Conservation (phyloP, 2,888 invertebrate genomes). For the Abrostola tripartita region DNA sequence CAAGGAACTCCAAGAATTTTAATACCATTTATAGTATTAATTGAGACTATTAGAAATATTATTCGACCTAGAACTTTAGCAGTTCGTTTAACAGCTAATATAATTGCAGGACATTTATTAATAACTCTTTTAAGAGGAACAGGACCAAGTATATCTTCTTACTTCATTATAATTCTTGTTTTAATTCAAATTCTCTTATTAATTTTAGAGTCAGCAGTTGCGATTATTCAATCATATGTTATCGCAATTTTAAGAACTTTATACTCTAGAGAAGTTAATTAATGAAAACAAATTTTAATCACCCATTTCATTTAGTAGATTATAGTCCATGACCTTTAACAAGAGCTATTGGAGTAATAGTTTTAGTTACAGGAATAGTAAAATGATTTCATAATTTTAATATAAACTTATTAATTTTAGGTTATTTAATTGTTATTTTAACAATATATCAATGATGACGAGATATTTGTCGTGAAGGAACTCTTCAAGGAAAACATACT, state of each 20-base stretch:
- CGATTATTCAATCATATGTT: slow-evolving; percentile 91
- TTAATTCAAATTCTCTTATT: slow-evolving; percentile 85
- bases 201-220: slow-evolving; percentile 89
- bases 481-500: slow-evolving; percentile 90
- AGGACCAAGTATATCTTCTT: slow-evolving; percentile 62
- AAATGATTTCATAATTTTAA: slow-evolving; percentile 90
- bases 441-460: slow-evolving; percentile 91
- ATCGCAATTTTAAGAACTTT: slow-evolving; percentile 90
- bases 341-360: slow-evolving; percentile 88
- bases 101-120: slow-evolving; percentile 92
- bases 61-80: slow-evolving; percentile 91
- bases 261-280: slow-evolving; percentile 91
- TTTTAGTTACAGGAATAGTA: slow-evolving; percentile 86
- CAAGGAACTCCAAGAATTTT: slow-evolving; percentile 90
- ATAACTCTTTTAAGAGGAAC: slow-evolving; percentile 88
- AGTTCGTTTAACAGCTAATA: slow-evolving; percentile 92
- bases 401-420: slow-evolving; percentile 85
- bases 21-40: slow-evolving; percentile 92
- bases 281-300: slow-evolving; percentile 88
- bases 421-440: slow-evolving; percentile 80
- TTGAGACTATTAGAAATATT: slow-evolving; percentile 92
- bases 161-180: slow-evolving; percentile 75
- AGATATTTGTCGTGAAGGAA: slow-evolving; percentile 90
- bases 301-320: slow-evolving; percentile 90
- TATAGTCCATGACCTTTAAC: slow-evolving; percentile 90